Base-by-base conservation (phyloP, 2,113 vertebrate species). In the Oenanthe oenanthe region DNA sequence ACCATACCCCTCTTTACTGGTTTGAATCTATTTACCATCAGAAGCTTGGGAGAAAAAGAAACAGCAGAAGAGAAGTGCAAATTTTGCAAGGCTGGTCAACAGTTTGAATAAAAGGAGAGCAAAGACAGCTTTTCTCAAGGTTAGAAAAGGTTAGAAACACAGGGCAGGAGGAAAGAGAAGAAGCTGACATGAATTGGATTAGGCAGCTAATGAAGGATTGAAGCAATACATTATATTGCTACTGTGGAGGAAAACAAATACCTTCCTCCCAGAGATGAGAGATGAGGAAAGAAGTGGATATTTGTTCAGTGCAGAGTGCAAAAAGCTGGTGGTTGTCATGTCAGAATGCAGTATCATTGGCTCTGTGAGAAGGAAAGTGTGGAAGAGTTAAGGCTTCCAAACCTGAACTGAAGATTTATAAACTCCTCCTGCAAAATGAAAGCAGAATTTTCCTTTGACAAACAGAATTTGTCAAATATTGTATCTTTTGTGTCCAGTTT, bases 261-360 rank as follows among this genome's bases (percentile, higher is more conserved):
- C 40, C 56, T 96, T 95, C 67, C 68, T 85, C 66, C 51, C 68
- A 45, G 85, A 71, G 78, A 95, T 93, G 89, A 97, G 87, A 89
- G 84, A 68, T 88, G 88, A 93, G 63, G 94, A 88, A 93, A 94
- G 43, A 86, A 75, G 51, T 67, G 47, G 79, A 42, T 94, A 86
- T 90, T 96, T 92, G 15, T 91, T 94, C 85, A 91, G 72, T 17
- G 19, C 32, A 73, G 50, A 89, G 40, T 54, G 14, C 60, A 85
- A 83, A 93, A 94, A 62, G 10, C 47, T 58, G 31, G 48, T 36
- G 56, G 51, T 66, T 85, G 71, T 94, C 29, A 1, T 63, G 75
- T 77, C 3, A 2, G 80, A 71, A 70, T 67, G 40, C 26, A 53
- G 56, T 43, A 67, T 78, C 24, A 1, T 77, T 94, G 85, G 56